These are phyloP conservation scores for Lapara coniferarum DNA, from an alignment of 2,888 invertebrate genomes.

Conservation along the genomic window DNA sequence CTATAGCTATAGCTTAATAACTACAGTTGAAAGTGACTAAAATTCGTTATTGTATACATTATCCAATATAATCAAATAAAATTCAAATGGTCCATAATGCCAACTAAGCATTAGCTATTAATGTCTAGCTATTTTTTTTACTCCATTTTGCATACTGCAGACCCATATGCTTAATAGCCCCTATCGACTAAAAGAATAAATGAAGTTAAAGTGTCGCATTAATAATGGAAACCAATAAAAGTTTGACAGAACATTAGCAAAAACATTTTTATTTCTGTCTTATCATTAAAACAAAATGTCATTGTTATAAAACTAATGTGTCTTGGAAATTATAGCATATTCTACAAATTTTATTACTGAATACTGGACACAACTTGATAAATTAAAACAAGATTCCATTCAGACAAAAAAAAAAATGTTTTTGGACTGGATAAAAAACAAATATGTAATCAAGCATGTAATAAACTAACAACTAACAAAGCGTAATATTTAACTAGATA, in stretches of 20 bases:
- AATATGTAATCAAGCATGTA: no score
- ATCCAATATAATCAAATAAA: no score
- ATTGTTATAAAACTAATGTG: conserved; percentile 32
- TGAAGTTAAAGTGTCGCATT: not conserved
- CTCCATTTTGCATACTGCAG: not conserved
- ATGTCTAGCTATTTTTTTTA: no score
- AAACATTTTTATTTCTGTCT: not conserved
- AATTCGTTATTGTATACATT: no score
- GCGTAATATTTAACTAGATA: no score
- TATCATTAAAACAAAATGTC: conserved; percentile 16
- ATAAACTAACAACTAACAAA: no score
- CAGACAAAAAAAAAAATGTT: no score
- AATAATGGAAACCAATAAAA: not conserved
- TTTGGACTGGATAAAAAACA: no score
- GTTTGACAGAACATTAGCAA: conserved; percentile 6
- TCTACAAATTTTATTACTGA: not conserved
- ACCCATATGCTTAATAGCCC: not conserved
- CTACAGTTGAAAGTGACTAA: no score
- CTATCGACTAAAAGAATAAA: not conserved
- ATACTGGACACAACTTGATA: not conserved
- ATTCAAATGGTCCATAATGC: no score
- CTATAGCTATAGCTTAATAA: no score
- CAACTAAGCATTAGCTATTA: not conserved
- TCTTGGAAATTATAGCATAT: not conserved
- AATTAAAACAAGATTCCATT: no score